phyloP scores from a whole-genome alignment of 2,888 invertebrate species.

The Tenodera sinensis region DNA sequence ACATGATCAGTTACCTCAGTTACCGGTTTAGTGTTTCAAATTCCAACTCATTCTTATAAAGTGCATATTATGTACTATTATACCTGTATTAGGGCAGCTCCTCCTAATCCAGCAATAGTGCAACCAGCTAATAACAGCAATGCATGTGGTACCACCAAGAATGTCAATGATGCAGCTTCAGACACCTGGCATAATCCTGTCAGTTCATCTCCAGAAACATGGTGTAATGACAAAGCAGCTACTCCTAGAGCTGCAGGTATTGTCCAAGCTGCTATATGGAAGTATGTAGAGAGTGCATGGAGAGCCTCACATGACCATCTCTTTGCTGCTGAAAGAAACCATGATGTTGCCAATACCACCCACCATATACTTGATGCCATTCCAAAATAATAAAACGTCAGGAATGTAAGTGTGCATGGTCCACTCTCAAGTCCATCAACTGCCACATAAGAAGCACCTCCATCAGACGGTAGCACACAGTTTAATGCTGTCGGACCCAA shows the following conservation, averaged over 20 bases:
- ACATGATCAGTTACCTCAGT: no score
- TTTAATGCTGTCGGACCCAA: slow-evolving; percentile 48
- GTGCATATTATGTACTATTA: no score
- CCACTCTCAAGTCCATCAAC: slow-evolving; percentile 51
- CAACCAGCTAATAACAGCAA: slow-evolving; percentile 64
- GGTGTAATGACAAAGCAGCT: slow-evolving; percentile 72
- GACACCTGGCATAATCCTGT: slow-evolving; percentile 77
- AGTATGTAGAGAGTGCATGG: slow-evolving; percentile 78
- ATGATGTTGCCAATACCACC: slow-evolving; percentile 74
- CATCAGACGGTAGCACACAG: slow-evolving; percentile 44
- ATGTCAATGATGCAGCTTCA: slow-evolving; percentile 56
- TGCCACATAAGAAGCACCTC: slow-evolving; percentile 48
- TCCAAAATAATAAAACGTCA: slow-evolving; percentile 73
- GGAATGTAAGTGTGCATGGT: slow-evolving; percentile 67
- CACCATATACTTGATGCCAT: slow-evolving; percentile 55
- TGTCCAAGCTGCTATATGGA: slow-evolving; percentile 86
- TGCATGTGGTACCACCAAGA: slow-evolving; percentile 59
- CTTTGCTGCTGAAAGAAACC: slow-evolving; percentile 85
- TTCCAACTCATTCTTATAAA: no score
- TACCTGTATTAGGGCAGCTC: slow-evolving; percentile 72
- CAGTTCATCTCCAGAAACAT: slow-evolving; percentile 74
- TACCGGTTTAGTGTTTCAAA: no score
- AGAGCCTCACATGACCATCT: slow-evolving; percentile 93
- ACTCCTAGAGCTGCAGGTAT: slow-evolving; percentile 82
- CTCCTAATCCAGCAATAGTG: slow-evolving; percentile 69